Percentiles rank a stretch among this genome's conserved stretches.
These are phyloP conservation scores for Camponotus vicinus DNA, from an alignment of 1,140 invertebrate species.

Conservation along the genomic window DNA sequence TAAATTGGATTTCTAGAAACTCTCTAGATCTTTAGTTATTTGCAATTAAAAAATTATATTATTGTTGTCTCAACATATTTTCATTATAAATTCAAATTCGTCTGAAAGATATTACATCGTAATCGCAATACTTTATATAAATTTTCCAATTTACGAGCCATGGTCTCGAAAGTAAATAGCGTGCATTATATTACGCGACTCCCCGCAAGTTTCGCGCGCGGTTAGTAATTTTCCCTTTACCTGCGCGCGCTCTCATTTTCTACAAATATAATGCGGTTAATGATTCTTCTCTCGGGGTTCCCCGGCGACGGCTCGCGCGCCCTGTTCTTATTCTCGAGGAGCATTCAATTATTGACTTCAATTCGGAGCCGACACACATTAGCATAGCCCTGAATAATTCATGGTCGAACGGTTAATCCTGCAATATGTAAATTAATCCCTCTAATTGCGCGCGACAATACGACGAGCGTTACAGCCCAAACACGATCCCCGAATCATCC, in stretches of 20 bases:
- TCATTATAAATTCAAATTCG: not conserved
- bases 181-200: constrained; percentile 36
- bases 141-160: constrained; percentile 24
- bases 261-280: constrained; percentile 69
- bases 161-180: constrained; percentile 53
- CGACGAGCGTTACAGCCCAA: constrained; percentile 58
- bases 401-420: constrained; percentile 81
- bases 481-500: constrained; percentile 42
- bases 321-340: constrained; percentile 74
- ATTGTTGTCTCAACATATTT: not conserved
- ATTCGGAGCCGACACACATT: constrained; percentile 78
- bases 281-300: constrained; percentile 25
- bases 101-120: too few relatives aligned
- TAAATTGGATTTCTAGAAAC: not conserved
- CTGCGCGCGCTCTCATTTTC: constrained; percentile 47
- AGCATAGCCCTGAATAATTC: constrained; percentile 83
- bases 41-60: not conserved
- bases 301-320: not conserved
- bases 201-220: constrained; percentile 13
- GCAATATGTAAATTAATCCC: constrained; percentile 80
- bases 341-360: constrained; percentile 83
- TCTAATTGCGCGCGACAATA: constrained; percentile 82
- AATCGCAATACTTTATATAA: constrained; percentile 11
- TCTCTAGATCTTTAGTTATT: not conserved
- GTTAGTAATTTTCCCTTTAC: constrained; percentile 43